Conservation (phyloP, 2,113 vertebrate species). For the Pandion haliaetus region DNA sequence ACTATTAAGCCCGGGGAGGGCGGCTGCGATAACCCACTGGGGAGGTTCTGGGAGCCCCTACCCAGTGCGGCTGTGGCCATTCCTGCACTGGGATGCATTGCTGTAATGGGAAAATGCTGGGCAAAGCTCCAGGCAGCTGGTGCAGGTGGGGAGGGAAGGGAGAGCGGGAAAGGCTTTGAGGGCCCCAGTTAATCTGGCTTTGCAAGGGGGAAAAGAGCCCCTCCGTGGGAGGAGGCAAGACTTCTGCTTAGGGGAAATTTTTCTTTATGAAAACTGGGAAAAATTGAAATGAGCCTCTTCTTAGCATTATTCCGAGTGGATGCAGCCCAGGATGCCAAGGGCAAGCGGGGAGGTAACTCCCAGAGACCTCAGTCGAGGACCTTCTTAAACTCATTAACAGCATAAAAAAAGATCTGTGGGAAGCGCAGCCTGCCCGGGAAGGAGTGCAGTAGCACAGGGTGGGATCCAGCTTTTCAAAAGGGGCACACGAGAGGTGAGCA, state of each 20-base stretch:
- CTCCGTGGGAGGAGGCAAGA: fast-evolving
- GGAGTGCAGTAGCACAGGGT: fast-evolving
- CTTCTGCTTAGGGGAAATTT: not conserved
- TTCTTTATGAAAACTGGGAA: not conserved
- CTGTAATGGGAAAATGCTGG: fast-evolving
- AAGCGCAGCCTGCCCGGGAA: not conserved
- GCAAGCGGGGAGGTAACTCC: not conserved
- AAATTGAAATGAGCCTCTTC: not conserved
- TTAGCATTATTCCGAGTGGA: fast-evolving
- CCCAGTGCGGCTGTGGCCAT: fast-evolving
- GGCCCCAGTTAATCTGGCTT: not conserved
- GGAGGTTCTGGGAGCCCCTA: fast-evolving
- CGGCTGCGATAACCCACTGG: fast-evolving
- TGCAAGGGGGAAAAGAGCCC: not conserved
- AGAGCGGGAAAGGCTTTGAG: not conserved
- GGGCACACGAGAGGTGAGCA: not conserved
- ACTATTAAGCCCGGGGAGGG: not conserved
- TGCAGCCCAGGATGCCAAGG: not conserved
- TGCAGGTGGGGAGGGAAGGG: not conserved
- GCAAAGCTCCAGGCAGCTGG: not conserved
- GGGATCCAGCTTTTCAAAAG: not conserved
- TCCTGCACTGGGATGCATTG: fast-evolving
- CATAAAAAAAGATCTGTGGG: fast-evolving
- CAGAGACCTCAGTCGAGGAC: not conserved
- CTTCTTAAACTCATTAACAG: not conserved